These are phyloP conservation scores for Nothocercus nigrocapillus DNA, from an alignment of 2,113 vertebrate genomes.

Conservation along the genomic window DNA sequence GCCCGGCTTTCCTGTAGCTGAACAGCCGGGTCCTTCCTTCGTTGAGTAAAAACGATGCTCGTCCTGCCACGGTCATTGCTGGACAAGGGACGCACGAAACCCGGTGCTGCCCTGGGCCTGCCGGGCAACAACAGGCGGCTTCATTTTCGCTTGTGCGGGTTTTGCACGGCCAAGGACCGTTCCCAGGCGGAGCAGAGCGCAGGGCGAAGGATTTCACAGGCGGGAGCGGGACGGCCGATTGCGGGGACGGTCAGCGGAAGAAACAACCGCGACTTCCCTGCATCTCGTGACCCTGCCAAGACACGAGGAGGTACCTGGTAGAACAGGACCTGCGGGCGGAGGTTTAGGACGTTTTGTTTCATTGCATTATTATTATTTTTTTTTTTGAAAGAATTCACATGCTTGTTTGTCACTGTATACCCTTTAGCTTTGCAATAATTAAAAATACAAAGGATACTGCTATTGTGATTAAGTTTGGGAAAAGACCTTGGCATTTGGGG, in stretches of 20 bases:
- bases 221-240: accelerated
- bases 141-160: accelerated
- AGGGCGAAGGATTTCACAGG: not conserved
- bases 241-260: accelerated
- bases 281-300: not conserved
- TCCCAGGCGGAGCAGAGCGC: not conserved
- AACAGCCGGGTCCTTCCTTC: not conserved
- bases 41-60: not conserved
- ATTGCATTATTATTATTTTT: not conserved
- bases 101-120: not conserved
- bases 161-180: not conserved
- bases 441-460: not conserved
- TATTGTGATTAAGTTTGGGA: accelerated
- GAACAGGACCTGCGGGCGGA: not conserved
- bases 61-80: accelerated
- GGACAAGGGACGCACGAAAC: accelerated
- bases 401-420: not conserved
- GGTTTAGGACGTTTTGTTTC: not conserved
- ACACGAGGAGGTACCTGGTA: not conserved
- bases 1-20: not conserved
- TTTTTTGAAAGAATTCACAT: not conserved
- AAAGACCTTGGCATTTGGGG: not conserved
- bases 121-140: accelerated
- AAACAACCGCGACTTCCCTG: accelerated
- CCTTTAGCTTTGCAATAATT: not conserved